phyloP scores from a whole-genome alignment of 2,797 vertebrate genomes.

The Pipistrellus pipistrellus region DNA sequence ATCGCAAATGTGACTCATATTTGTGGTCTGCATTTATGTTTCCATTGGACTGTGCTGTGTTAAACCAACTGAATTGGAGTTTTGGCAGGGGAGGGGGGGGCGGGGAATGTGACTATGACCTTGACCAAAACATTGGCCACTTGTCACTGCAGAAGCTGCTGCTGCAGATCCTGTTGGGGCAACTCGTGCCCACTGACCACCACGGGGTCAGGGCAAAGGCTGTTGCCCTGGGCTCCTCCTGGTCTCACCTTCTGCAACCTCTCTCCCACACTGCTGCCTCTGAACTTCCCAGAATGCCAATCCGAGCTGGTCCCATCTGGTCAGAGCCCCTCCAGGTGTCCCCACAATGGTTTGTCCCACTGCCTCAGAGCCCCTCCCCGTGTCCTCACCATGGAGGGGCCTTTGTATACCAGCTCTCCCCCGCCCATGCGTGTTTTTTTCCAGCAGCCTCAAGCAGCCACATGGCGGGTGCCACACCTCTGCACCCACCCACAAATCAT shows the following conservation, averaged over 20 bases:
- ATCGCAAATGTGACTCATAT: background rate
- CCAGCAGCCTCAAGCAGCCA: background rate
- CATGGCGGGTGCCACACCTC: background rate
- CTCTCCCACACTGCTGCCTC: background rate
- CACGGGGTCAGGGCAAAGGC: fast-evolving
- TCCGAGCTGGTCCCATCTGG: background rate
- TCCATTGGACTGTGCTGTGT: background rate
- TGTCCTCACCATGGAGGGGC: background rate
- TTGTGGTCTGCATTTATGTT: background rate
- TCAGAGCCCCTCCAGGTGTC: background rate
- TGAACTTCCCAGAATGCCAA: background rate
- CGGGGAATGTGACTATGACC: background rate
- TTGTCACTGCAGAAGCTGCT: background rate
- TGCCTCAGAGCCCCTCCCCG: background rate
- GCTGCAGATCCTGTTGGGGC: no score
- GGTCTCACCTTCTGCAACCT: background rate
- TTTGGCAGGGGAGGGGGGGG: background rate
- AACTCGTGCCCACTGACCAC: fast-evolving
- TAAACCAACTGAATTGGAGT: background rate
- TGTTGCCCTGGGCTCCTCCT: background rate
- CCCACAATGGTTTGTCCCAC: fast-evolving
- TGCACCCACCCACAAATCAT: background rate
- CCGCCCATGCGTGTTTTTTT: background rate
- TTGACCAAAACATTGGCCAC: background rate
- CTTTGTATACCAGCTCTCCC: background rate